Evolutionary conservation across 2,113 vertebrate genomes (phyloP), one percentile per base, ranked within the genome.

Genomic region (Malurus alboscapulatus): DNA sequence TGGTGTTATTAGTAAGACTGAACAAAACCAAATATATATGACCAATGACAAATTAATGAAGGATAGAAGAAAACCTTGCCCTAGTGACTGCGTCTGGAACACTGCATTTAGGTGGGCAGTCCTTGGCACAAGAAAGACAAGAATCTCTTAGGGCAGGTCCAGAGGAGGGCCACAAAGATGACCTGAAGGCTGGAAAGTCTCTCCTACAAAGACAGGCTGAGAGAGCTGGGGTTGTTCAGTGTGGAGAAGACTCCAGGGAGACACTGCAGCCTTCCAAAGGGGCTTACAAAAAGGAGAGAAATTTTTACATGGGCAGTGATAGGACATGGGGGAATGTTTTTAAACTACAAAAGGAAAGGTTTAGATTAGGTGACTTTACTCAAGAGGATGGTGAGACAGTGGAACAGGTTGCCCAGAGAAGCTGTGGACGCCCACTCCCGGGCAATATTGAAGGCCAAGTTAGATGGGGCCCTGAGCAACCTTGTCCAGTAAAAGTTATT

Each of bases 81-180:
- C 47, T 62, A 22, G 47, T 62, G 62, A 83, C 22, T 3, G 4
- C n/a, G 40, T 48, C 40, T 54, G 12, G 4, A 47, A 53, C 13
- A 40, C 24, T 11, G 54, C 25, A 22, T 10, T 47, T 47, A 82
- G 47, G 7, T 48, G 14, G 4, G 25, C 12, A 5, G 17, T 40
- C 9, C 29, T 75, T 29, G 54, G n/a, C 20, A 61, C 30, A 68
- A 48, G 24, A 53, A n/a, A 47, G 51, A 51, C 0, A 0, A 5
- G 17, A 26, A 44, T 22, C 12, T 66, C 51, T 45, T 58, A 32
- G 10, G n/a, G 17, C 30, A 25, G 12, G 40, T 48, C 17, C 30
- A 40, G 40, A 89, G 47, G 29, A 54, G 20, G n/a, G 25, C 20
- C 54, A 40, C 36, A 47, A 68, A 68, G 17, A 40, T 3, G 25